These are phyloP conservation scores for Cercopithecus mona DNA, from an alignment of 2,113 vertebrate species.

Conservation along the genomic window DNA sequence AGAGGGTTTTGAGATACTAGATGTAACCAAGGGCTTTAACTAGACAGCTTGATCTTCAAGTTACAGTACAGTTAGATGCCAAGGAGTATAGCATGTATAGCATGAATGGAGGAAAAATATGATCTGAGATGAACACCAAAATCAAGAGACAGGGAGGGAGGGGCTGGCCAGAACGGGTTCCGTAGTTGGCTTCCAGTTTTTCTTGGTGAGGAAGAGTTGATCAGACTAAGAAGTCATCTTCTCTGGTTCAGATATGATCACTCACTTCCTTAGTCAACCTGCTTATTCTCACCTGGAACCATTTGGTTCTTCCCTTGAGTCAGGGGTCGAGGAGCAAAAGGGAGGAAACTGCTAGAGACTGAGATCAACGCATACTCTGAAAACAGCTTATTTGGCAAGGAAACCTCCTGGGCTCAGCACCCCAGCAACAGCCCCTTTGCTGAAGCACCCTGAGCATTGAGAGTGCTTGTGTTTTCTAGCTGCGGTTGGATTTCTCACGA, in stretches of 20 bases:
- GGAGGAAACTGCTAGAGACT: not conserved
- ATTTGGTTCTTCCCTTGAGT: no score
- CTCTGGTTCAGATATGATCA: not conserved
- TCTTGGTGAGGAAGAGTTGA: not conserved
- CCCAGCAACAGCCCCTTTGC: not conserved
- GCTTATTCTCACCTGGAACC: not conserved
- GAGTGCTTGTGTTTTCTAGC: conserved; percentile 82
- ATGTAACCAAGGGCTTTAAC: not conserved
- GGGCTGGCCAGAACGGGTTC: not conserved
- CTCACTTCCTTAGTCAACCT: fast-evolving
- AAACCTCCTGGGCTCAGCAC: fast-evolving
- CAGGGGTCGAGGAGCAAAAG: not conserved
- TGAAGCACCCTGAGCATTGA: fast-evolving
- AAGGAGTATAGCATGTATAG: not conserved
- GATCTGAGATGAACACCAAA: not conserved
- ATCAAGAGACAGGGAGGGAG: not conserved
- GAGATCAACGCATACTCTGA: fast-evolving
- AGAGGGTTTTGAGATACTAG: not conserved
- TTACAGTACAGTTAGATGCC: not conserved
- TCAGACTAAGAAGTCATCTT: fast-evolving
- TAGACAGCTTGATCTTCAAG: not conserved
- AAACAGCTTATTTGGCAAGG: not conserved
- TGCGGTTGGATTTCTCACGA: conserved; percentile 92
- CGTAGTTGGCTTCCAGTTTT: not conserved
- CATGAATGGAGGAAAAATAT: not conserved